phyloP scores from a whole-genome alignment of 1,140 invertebrate genomes.

The Diachasma alloeum region DNA sequence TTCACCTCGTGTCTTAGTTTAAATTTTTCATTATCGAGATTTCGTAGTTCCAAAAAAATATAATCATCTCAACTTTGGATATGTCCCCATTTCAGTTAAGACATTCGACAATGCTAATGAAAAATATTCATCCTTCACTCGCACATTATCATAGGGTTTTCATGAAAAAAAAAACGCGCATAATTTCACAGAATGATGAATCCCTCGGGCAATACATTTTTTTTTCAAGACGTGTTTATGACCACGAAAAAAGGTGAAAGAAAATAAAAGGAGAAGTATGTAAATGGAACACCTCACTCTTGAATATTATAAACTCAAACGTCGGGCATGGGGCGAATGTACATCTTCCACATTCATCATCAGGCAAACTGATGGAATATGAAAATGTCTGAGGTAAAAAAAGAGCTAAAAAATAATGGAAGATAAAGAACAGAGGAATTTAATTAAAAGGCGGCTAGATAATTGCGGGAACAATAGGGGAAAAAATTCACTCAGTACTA shows the following conservation, averaged over 20 bases:
- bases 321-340: not conserved
- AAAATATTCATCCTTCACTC: not conserved
- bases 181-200: not conserved
- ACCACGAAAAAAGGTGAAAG: not conserved
- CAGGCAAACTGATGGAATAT: not conserved
- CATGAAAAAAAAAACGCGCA: not conserved
- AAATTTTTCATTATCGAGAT: not conserved
- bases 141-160: not conserved
- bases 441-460: not conserved
- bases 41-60: not conserved
- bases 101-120: not conserved
- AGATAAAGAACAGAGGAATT: not conserved
- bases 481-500: not conserved
- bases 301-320: not conserved
- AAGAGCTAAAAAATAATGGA: not conserved
- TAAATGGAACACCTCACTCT: not conserved
- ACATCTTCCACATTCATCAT: not conserved
- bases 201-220: not conserved
- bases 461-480: not conserved
- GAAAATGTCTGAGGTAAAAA: not conserved
- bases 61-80: conserved; percentile 3
- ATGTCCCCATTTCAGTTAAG: not conserved
- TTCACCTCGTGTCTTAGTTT: not conserved
- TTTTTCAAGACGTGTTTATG: not conserved
- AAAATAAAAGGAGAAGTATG: not conserved